Conservation (phyloP, 2,888 invertebrate genomes). For the Acrobasis suavella region DNA sequence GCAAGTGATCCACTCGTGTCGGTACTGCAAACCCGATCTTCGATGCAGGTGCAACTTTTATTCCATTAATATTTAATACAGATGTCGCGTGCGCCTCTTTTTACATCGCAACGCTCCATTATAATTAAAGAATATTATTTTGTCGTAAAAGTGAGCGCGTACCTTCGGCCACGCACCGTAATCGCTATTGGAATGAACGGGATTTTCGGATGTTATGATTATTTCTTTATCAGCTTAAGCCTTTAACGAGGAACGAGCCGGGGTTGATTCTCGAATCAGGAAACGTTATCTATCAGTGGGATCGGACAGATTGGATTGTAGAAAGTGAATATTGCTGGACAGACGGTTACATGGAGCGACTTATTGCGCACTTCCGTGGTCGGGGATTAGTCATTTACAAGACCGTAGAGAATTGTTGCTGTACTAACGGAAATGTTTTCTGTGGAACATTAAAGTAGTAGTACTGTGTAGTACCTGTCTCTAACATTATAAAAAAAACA, state of each 20-base stretch:
- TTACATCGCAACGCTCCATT: slow-evolving; percentile 72
- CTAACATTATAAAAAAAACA: no score
- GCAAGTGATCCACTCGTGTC: slow-evolving; percentile 56
- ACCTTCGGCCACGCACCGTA: slow-evolving; percentile 64
- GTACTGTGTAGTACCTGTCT: no score
- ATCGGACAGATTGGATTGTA: slow-evolving; percentile 17
- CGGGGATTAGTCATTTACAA: background rate
- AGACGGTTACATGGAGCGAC: slow-evolving; percentile 8
- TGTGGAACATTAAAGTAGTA: background rate
- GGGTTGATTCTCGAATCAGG: slow-evolving; percentile 15
- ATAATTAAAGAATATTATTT: slow-evolving; percentile 81
- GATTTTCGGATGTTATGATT: slow-evolving; percentile 56
- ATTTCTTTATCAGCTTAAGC: slow-evolving; percentile 54
- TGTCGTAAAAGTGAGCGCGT: slow-evolving; percentile 69
- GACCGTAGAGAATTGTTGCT: background rate
- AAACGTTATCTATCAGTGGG: slow-evolving; percentile 23
- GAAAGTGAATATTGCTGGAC: slow-evolving; percentile 19
- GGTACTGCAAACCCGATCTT: slow-evolving; percentile 52
- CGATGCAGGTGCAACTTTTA: slow-evolving; percentile 72
- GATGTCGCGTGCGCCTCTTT: slow-evolving; percentile 78
- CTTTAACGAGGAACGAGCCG: slow-evolving; percentile 22
- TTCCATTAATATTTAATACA: slow-evolving; percentile 80
- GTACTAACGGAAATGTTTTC: background rate
- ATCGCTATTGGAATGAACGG: slow-evolving; percentile 56
- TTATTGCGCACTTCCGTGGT: background rate